These are phyloP conservation scores for Macrotrachela quadricornifera DNA, from an alignment of 1,140 invertebrate species.

Conservation along the genomic window DNA sequence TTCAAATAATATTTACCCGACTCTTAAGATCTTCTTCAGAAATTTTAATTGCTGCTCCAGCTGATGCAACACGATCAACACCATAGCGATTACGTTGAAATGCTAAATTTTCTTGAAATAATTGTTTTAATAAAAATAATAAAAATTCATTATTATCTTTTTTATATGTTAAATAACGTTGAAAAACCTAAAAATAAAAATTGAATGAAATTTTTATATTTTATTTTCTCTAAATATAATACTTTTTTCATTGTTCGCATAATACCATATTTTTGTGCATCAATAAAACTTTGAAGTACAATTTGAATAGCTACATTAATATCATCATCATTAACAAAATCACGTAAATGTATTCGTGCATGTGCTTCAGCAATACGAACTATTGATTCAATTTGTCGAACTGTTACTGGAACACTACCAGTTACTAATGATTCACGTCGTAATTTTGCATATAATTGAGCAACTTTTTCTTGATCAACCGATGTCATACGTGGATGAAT, in stretches of 20 bases:
- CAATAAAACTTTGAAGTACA: constrained; percentile 90
- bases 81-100: constrained; percentile 62
- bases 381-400: constrained; percentile 92
- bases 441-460: constrained; percentile 82
- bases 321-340: constrained; percentile 78
- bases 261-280: constrained; percentile 91
- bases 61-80: too few species aligned
- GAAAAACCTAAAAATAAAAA: too few species aligned
- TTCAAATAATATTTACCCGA: too few species aligned
- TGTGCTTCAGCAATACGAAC: constrained; percentile 78
- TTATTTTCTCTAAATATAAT: constrained; percentile 9
- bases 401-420: constrained; percentile 88
- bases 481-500: constrained; percentile 68
- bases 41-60: too few species aligned
- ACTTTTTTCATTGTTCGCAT: constrained; percentile 85
- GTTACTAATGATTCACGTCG: constrained; percentile 81
- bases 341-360: constrained; percentile 76
- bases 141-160: constrained; percentile 86
- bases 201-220: too few species aligned
- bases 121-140: constrained; percentile 76
- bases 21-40: too few species aligned
- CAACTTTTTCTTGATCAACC: constrained; percentile 88
- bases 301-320: constrained; percentile 89
- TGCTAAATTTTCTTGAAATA: constrained; percentile 67
- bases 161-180: constrained; percentile 60